Percentiles rank a stretch among this genome's conserved stretches.
Conservation (phyloP, 2,113 vertebrate species). For the Myiozetetes cayanensis region DNA sequence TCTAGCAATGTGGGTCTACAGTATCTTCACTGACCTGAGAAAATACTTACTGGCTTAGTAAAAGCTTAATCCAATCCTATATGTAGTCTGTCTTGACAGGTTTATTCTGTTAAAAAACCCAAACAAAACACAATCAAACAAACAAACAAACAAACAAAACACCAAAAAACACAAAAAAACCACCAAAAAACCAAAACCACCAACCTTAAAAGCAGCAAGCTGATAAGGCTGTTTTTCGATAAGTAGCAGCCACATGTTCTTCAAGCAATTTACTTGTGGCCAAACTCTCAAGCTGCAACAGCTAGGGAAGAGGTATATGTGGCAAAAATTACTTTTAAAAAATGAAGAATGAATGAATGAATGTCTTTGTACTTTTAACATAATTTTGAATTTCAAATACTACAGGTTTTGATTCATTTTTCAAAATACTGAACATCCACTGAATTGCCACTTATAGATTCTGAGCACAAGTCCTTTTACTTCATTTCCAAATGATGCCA, state of each 20-base stretch:
- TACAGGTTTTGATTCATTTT: background rate
- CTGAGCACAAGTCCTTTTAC: background rate
- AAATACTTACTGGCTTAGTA: background rate
- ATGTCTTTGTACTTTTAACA: background rate
- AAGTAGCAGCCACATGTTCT: background rate
- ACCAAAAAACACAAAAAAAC: background rate
- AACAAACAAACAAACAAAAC: too few relatives aligned
- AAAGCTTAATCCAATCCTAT: background rate
- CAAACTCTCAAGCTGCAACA: background rate
- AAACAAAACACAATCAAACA: too few relatives aligned
- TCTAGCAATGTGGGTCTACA: background rate
- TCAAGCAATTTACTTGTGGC: background rate
- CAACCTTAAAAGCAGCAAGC: background rate
- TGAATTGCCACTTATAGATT: background rate
- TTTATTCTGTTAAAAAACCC: background rate
- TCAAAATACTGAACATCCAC: background rate
- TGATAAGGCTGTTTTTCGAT: background rate
- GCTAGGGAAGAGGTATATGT: background rate
- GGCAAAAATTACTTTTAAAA: background rate
- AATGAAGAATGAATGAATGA: background rate
- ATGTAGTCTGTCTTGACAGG: background rate
- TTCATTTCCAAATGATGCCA: background rate
- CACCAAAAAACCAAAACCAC: too few relatives aligned
- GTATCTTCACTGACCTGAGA: background rate
- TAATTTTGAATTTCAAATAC: background rate